Conservation (phyloP, 1,140 invertebrate genomes). For the Carposina sasakii region DNA sequence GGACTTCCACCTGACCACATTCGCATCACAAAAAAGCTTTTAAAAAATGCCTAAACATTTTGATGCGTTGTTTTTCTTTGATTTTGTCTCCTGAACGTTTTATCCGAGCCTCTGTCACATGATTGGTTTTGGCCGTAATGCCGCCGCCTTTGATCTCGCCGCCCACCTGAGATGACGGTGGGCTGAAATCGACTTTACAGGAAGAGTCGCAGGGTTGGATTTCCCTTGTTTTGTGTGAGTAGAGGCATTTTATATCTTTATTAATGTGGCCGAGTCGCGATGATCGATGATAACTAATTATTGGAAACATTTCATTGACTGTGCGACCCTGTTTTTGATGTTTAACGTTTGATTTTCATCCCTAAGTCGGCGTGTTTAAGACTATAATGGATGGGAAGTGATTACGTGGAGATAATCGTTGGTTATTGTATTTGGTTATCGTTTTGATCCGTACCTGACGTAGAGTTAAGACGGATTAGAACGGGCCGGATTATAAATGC, state of each 20-base stretch:
- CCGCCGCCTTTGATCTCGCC: slow-evolving; percentile 63
- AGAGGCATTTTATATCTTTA: slow-evolving; percentile 70
- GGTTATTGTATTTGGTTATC: slow-evolving; percentile 66
- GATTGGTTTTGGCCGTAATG: slow-evolving; percentile 64
- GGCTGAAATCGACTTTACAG: slow-evolving; percentile 21
- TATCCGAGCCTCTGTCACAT: slow-evolving; percentile 55
- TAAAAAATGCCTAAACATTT: slow-evolving; percentile 15
- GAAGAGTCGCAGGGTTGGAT: slow-evolving; percentile 13
- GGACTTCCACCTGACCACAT: too few relatives aligned
- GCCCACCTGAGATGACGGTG: slow-evolving; percentile 24
- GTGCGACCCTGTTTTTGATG: slow-evolving; percentile 37
- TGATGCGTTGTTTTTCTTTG: slow-evolving; percentile 15
- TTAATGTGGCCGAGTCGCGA: slow-evolving; percentile 64
- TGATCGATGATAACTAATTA: slow-evolving; percentile 72
- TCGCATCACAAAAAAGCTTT: not conserved
- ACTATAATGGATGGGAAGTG: slow-evolving; percentile 14
- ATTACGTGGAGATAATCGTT: slow-evolving; percentile 56
- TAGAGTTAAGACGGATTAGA: slow-evolving; percentile 47
- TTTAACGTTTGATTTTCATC: slow-evolving; percentile 18
- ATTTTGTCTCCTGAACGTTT: slow-evolving; percentile 10
- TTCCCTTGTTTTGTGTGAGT: slow-evolving; percentile 14
- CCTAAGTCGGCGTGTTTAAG: slow-evolving; percentile 22
- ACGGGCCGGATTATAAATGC: slow-evolving; percentile 12
- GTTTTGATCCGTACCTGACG: slow-evolving; percentile 49
- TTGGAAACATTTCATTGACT: slow-evolving; percentile 69